Conservation (phyloP, 2,113 vertebrate genomes). For the Andinoacara biseriatus region DNA sequence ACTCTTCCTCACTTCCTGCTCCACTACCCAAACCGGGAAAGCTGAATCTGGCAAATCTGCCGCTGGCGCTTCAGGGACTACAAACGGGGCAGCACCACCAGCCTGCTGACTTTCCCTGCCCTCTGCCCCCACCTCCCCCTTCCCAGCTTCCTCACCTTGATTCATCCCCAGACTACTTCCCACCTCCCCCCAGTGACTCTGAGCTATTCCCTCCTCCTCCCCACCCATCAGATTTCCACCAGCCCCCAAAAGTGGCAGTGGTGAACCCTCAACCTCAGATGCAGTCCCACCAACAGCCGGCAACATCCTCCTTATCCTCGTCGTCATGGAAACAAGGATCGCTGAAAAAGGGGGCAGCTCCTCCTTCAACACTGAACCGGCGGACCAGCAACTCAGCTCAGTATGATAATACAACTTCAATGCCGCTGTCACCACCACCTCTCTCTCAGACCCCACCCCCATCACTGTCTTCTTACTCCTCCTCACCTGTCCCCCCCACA, state of each 20-base stretch:
- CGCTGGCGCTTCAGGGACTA: slow-evolving; percentile 83
- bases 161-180: slow-evolving; percentile 76
- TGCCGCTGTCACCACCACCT: slow-evolving; percentile 70
- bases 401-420: slow-evolving; percentile 39
- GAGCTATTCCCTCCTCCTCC: slow-evolving; percentile 90
- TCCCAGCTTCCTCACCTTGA: slow-evolving; percentile 81
- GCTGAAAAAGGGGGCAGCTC: slow-evolving; percentile 81
- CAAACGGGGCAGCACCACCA: slow-evolving; percentile 77
- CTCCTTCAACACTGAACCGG: slow-evolving; percentile 85
- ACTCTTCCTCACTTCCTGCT: slow-evolving; percentile 77
- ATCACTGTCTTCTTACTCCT: slow-evolving; percentile 65
- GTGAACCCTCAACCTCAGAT: slow-evolving; percentile 94
- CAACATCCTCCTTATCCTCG: background rate
- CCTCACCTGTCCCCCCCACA: slow-evolving; percentile 84
- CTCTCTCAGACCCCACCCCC: slow-evolving; percentile 77
- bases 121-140: slow-evolving; percentile 85
- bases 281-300: slow-evolving; percentile 44
- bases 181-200: slow-evolving; percentile 86
- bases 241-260: slow-evolving; percentile 90
- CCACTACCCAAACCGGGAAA: slow-evolving; percentile 93
- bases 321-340: slow-evolving; percentile 86
- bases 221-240: slow-evolving; percentile 84
- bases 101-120: slow-evolving; percentile 87
- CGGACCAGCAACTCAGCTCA: slow-evolving; percentile 85
- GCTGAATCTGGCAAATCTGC: slow-evolving; percentile 88